Base-by-base conservation (phyloP, 2,113 vertebrate species). In the Reinhardtius hippoglossoides region DNA sequence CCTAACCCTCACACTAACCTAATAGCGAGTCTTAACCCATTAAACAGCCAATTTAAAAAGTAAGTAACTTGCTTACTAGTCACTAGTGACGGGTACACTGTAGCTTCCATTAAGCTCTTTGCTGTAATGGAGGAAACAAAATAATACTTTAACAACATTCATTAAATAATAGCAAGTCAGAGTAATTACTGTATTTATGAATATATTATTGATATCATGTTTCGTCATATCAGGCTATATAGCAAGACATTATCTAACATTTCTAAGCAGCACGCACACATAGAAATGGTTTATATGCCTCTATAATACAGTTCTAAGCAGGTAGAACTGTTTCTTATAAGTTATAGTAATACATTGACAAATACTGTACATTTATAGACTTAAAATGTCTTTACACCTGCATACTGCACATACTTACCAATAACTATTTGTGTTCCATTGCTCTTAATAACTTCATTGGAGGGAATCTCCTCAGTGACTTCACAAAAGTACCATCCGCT, bases 401-500 rank as follows among this genome's bases (percentile, higher is more conserved):
- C 50, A 15, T 20, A 23, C 9, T 37, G 31, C 2, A 35, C 1
- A 57, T 75, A 46, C 94, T 94, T 91, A 93, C 89, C 1, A 20
- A 92, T 52, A 9, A 7, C 1, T 16, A 95, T 58, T 44, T 79
- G 0, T 0, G 65, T 90, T 63, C 64, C 70, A 0, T 4, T 62
- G 74, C 71, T 91, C 0, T 0, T 0, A 0, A 0, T 0, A 0
- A 0, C 0, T 0, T 0, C 0, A 2, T 50, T 0, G 0, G 0
- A 0, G 0, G 95, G 94, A 56, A 93, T 94, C 14, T 94, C 93
- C 67, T 0, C 0, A 0, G 0, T 67, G 0, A 56, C 24, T 5
- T 14, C 0, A 52, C 93, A 95, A 4, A 12, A 31, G 31, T 92
- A 94, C 37, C 16, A 18, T 69, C 94, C 92, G 0, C 58, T 89